phyloP scores from a whole-genome alignment of 1,140 invertebrate genomes.

The Artemia franciscana region DNA sequence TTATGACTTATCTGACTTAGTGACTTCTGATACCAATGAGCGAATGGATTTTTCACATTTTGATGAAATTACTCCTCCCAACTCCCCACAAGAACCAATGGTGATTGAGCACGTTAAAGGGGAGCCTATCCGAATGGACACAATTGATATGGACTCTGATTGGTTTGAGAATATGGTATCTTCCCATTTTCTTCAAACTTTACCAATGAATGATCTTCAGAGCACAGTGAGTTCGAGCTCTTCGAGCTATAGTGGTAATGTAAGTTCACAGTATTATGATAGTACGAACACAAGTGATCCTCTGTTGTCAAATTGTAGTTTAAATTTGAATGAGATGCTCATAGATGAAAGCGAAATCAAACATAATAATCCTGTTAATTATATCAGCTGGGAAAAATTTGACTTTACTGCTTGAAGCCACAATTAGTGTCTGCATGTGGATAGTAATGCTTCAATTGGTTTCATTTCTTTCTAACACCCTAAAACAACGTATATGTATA shows the following conservation, averaged over 20 bases:
- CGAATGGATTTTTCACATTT: background rate
- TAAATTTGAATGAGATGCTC: background rate
- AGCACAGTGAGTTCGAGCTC: background rate
- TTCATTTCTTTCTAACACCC: no score
- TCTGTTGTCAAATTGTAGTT: background rate
- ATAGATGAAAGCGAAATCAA: background rate
- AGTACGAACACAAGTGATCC: background rate
- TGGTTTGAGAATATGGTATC: slow-evolving; percentile 43
- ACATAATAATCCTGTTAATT: background rate
- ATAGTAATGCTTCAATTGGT: no score
- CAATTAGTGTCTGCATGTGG: no score
- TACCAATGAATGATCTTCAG: background rate
- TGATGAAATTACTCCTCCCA: slow-evolving; percentile 3
- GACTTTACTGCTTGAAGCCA: background rate
- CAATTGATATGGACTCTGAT: slow-evolving; percentile 42
- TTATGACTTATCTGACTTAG: background rate
- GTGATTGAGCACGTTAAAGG: background rate
- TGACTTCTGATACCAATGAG: background rate
- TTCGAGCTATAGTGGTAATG: background rate
- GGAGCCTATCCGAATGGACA: no score
- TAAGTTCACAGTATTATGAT: background rate
- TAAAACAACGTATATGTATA: no score
- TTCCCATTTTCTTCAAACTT: slow-evolving; percentile 12
- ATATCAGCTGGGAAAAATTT: background rate
- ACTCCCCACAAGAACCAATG: slow-evolving; percentile 1